Evolutionary conservation across 2,888 invertebrate species (phyloP).

Genomic region (Geotrupes spiniger): DNA sequence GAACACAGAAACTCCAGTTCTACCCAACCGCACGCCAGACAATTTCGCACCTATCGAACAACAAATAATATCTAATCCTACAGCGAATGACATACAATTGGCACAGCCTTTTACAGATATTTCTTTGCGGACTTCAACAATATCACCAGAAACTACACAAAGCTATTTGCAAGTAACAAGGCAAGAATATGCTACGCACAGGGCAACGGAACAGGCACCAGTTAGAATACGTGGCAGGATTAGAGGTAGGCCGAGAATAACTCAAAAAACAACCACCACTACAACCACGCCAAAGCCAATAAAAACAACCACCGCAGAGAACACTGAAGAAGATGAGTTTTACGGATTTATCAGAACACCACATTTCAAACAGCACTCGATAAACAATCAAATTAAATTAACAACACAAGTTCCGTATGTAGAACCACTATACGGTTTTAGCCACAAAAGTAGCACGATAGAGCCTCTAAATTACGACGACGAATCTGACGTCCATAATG

Average conservation of each 20-base stretch:
- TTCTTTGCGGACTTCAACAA: no score
- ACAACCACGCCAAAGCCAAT: slow-evolving; percentile 25
- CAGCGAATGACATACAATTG: no score
- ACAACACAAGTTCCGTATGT: neutral
- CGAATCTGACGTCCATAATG: slow-evolving; percentile 12
- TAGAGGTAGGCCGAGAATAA: slow-evolving; percentile 35
- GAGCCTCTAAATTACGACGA: neutral
- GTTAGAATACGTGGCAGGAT: slow-evolving; percentile 23
- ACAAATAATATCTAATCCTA: no score
- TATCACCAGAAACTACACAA: no score
- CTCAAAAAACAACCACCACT: slow-evolving; percentile 23
- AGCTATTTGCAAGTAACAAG: no score
- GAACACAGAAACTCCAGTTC: slow-evolving; percentile 8
- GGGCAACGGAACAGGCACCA: slow-evolving; percentile 3
- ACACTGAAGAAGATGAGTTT: slow-evolving; percentile 45
- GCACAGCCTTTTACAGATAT: no score
- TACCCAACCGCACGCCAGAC: slow-evolving; percentile 2
- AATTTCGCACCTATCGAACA: no score
- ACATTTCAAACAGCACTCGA: slow-evolving; percentile 40
- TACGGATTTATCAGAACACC: slow-evolving; percentile 54
- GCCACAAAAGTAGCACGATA: slow-evolving; percentile 1
- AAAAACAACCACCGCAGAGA: slow-evolving; percentile 30
- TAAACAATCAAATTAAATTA: slow-evolving; percentile 1
- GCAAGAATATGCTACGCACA: no score
- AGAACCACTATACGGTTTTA: neutral